A percentile compares a stretch with the other conserved stretches of the same genome.
Conservation (phyloP, 2,113 vertebrate species). For the Trochalopteron elliotii region DNA sequence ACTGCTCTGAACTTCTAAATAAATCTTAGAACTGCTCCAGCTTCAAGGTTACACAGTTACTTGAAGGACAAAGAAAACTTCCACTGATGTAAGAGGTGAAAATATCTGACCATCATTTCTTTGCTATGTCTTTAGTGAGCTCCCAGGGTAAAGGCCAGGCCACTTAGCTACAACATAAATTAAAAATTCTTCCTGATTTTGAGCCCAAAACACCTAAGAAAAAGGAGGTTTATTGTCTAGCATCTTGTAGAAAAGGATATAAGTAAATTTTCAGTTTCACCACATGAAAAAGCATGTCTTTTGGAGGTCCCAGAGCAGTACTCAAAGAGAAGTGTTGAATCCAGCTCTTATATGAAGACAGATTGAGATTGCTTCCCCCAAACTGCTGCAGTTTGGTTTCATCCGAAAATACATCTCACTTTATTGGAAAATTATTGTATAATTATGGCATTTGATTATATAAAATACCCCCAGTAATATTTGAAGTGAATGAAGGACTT, state of each 20-base stretch:
- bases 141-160: background rate
- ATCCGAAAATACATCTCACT: background rate
- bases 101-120: background rate
- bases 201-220: background rate
- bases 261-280: background rate
- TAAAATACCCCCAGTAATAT: background rate
- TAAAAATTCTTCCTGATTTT: background rate
- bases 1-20: constrained; percentile 40
- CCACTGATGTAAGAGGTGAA: background rate
- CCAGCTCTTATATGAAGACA: background rate
- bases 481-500: background rate
- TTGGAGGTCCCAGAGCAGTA: background rate
- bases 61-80: constrained; percentile 23
- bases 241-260: background rate
- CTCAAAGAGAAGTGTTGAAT: background rate
- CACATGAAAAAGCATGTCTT: background rate
- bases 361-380: background rate
- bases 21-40: background rate
- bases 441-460: background rate
- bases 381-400: background rate
- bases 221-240: background rate
- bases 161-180: background rate
- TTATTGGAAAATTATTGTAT: background rate
- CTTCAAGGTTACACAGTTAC: constrained; percentile 25
- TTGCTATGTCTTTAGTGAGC: background rate